A percentile compares a stretch with the other conserved stretches of the same genome.
Evolutionary conservation across 2,888 invertebrate genomes (phyloP).

Genomic region (Nephrotoma flavescens): DNA sequence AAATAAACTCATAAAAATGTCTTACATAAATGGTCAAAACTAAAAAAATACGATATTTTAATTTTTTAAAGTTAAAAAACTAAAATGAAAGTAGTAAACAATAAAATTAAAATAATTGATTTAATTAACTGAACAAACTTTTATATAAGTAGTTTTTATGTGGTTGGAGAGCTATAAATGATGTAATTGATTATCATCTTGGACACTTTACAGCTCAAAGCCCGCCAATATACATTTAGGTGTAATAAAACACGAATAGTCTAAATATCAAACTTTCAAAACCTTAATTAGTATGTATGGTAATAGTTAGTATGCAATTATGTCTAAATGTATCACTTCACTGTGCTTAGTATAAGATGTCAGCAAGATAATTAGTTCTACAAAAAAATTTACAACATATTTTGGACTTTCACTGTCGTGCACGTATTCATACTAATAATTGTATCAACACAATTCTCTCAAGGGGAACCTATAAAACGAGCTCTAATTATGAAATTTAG

Average conservation of each 20-base stretch:
- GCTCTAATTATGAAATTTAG: not conserved
- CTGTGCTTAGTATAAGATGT: not conserved
- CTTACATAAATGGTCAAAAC: not conserved
- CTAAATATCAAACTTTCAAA: too few species aligned
- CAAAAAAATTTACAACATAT: not conserved
- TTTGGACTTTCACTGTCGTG: not conserved
- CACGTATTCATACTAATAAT: not conserved
- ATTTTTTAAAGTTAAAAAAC: not conserved
- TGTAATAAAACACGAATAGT: too few species aligned
- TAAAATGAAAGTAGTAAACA: not conserved
- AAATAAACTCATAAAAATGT: not conserved
- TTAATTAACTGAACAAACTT: not conserved
- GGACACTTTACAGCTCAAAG: not conserved
- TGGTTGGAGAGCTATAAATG: not conserved
- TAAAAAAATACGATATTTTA: not conserved
- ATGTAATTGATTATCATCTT: not conserved
- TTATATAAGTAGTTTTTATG: too few species aligned
- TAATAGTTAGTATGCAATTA: too few species aligned
- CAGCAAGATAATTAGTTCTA: not conserved
- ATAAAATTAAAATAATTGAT: not conserved
- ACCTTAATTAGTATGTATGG: too few species aligned
- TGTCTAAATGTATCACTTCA: too few species aligned
- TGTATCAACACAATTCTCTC: not conserved
- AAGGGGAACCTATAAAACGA: not conserved
- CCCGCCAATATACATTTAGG: not conserved